Base-by-base conservation (phyloP, 2,797 vertebrate genomes). In the Etheostoma nigrum region DNA sequence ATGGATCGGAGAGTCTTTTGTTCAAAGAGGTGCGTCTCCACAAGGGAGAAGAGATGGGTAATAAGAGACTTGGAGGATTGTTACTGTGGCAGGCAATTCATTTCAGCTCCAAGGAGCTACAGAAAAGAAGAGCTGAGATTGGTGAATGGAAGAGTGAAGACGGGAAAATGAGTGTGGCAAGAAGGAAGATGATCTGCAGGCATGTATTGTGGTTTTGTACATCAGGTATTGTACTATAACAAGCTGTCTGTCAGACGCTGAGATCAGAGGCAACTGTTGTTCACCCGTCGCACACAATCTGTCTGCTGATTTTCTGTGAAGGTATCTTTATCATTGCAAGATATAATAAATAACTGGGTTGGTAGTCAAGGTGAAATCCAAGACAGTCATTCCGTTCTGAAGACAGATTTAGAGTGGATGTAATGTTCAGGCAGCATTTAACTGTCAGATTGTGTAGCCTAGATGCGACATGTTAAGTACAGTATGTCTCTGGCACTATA, bases 11-110 rank as follows among this genome's bases (percentile, higher is more conserved):
- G 72, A 72, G 65, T 60, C 82, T 87, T 84, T 91, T 90, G 87
- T 89, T 87, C 86, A 89, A 71, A 89, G 87, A 87, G 75, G 86
- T 91, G 80, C 73, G 71, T 90, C 73, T 88, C 83, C 86, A 91
- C 75, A 82, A 84, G 78, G 79, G 81, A 88, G 87, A 81, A 75
- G 81, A 81, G 86, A 82, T 82, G 90, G 88, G 89, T 90, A 92
- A 94, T 91, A 92, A 89, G 86, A 91, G 90, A 90, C 89, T 79
- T 66, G 67, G 88, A 91, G 91, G 90, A 91, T 93, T 91, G 88
- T 93, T 92, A 81, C 89, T 19, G 75, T 90, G 91, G 90, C 91
- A 93, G 93, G 78, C 81, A 55, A 93, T 93, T 93, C 90, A 90
- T 92, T 91, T 87, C 88, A 86, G 86, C 83, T 88, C 85, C 70